These are phyloP conservation scores for Drosophila mimetica DNA, from an alignment of 2,888 invertebrate species.

Conservation along the genomic window DNA sequence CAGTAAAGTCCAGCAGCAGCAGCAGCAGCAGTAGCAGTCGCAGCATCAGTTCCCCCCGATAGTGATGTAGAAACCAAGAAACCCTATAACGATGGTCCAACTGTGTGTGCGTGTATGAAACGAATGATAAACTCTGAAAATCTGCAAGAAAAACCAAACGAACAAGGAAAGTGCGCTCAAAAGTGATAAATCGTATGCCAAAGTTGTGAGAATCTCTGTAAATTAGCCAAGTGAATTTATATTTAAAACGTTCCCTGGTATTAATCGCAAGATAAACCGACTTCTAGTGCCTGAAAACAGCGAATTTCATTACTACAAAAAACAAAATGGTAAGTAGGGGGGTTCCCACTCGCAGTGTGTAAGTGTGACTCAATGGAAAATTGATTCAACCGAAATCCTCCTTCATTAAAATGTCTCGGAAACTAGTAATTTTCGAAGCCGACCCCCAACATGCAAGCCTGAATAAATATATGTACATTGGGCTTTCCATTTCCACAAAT, in stretches of 20 bases:
- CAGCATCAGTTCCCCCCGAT: neutral
- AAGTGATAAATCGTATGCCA: constrained; percentile 46
- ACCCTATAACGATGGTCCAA: constrained; percentile 17
- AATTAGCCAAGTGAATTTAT: constrained; percentile 47
- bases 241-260: constrained; percentile 4
- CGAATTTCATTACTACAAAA: constrained; percentile 1
- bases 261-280: constrained; percentile 32
- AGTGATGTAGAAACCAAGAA: constrained; percentile 25
- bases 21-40: constrained; percentile 28
- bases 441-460: constrained; percentile 27
- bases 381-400: constrained; percentile 8
- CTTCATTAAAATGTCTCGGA: neutral
- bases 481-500: constrained; percentile 43
- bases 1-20: constrained; percentile 48
- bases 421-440: constrained; percentile 32
- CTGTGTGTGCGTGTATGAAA: constrained; percentile 30
- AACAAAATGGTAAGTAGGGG: constrained; percentile 58
- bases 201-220: constrained; percentile 13
- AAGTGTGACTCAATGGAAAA: constrained; percentile 17
- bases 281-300: constrained; percentile 9
- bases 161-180: constrained; percentile 22
- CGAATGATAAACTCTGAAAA: neutral
- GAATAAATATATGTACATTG: constrained; percentile 20
- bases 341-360: constrained; percentile 10
- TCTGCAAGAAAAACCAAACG: neutral